Evolutionary conservation across 2,888 invertebrate genomes (phyloP), one percentile per base, ranked within the genome.

Genomic region (Cerastoderma edule): DNA sequence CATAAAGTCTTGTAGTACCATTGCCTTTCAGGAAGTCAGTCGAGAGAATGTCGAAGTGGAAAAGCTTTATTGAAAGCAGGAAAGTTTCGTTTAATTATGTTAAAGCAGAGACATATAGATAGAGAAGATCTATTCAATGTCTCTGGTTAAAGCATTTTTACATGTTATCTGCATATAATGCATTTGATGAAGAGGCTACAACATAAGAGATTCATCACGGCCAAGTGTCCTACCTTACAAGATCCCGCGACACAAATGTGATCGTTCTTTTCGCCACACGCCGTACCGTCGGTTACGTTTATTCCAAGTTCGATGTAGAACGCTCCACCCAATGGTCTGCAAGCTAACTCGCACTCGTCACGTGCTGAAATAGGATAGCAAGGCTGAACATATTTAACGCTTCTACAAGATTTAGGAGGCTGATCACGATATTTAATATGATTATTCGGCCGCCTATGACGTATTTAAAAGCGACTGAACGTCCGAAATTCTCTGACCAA

Each of bases 311-410:
- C 75, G 6, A 75, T 57, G 50, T 81, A 86, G 67, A 86, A 86
- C 10, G 83, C 81, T 3, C 74, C 76, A 24, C 83, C 84, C 10
- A 76, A 39, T 1, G 86, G 83, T 44, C 80, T 72, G 54, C 86
- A 86, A 2, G 83, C 84, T 44, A 84, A 44, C 44, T 79, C 80
- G 75, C 86, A 86, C 16, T 54, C 67, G 8, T 69, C 50, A 19
- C 27, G 64, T 1, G 82, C 82, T 82, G 67, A 10, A 80, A 48
- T 6, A 65, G 19, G 22, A 22, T n/a, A 8, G 48, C 5, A 54
- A 19, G 4, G 28, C 24, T 13, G 6, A 50, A n/a, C 22, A 8
- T 8, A 39, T 39, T 39, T 39, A 39, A 39, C 16, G 10, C 10
- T 13, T 39, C 8, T 39, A 10, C 8, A 39, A 39, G 10, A 39